These are phyloP conservation scores for Formica aserva DNA, from an alignment of 2,888 invertebrate genomes.

Conservation along the genomic window DNA sequence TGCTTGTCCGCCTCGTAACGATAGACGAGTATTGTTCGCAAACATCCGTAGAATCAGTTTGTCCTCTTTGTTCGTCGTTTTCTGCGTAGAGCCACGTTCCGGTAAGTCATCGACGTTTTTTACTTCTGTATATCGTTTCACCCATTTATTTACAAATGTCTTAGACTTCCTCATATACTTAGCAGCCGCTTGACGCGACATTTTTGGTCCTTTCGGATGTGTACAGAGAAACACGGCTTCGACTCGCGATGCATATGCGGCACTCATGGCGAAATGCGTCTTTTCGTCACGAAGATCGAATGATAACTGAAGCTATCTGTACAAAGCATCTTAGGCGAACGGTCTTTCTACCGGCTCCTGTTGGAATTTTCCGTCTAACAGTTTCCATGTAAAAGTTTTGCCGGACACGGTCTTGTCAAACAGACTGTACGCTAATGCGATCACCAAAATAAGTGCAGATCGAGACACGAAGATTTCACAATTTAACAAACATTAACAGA, in stretches of 20 bases:
- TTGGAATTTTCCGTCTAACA: neutral
- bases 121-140: neutral
- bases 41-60: neutral
- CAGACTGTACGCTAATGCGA: neutral
- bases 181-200: neutral
- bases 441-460: too few relatives aligned
- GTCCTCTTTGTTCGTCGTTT: conserved; percentile 1
- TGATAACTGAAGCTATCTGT: neutral
- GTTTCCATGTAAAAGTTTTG: neutral
- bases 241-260: neutral
- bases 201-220: neutral
- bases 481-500: too few relatives aligned
- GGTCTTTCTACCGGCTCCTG: neutral
- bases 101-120: neutral
- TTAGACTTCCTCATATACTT: neutral
- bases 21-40: neutral
- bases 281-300: neutral
- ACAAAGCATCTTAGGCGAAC: neutral
- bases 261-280: neutral
- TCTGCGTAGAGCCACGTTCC: neutral
- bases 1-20: neutral
- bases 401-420: neutral
- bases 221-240: neutral
- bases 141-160: neutral
- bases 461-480: too few relatives aligned